These are phyloP conservation scores for Amyelois transitella DNA, from an alignment of 1,140 invertebrate genomes.

Conservation along the genomic window DNA sequence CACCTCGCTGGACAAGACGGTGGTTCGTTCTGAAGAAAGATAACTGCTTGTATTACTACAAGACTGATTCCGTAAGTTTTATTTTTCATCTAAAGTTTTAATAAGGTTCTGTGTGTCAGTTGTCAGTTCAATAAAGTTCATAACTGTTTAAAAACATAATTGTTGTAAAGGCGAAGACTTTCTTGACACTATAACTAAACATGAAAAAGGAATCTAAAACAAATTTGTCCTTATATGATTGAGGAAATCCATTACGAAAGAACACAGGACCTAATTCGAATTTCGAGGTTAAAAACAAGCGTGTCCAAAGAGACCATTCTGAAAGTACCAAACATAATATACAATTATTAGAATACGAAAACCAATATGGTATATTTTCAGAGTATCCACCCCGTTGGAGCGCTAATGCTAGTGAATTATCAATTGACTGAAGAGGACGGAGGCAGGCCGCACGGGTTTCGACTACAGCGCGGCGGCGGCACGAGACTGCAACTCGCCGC, in stretches of 20 bases:
- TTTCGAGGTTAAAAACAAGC: too few relatives aligned
- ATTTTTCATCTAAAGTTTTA: not conserved
- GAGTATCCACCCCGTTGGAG: slow-evolving; percentile 92
- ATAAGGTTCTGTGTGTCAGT: not conserved
- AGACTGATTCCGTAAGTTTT: slow-evolving; percentile 83
- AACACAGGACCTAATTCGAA: too few relatives aligned
- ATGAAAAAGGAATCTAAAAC: too few relatives aligned
- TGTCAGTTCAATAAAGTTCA: too few relatives aligned
- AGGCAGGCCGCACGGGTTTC: slow-evolving; percentile 60
- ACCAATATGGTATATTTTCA: slow-evolving; percentile 47
- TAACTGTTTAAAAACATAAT: too few relatives aligned
- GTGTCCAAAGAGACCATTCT: too few relatives aligned
- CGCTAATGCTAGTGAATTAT: slow-evolving; percentile 90
- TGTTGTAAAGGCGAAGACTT: too few relatives aligned
- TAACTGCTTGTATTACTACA: slow-evolving; percentile 97
- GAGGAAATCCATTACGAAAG: too few relatives aligned
- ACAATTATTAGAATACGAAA: slow-evolving; percentile 6
- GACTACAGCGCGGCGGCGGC: slow-evolving; percentile 85
- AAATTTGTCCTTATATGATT: too few relatives aligned
- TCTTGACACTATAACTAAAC: too few relatives aligned
- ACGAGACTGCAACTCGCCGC: slow-evolving; percentile 87
- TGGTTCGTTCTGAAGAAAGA: slow-evolving; percentile 94
- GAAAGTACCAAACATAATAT: too few relatives aligned
- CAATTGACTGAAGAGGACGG: slow-evolving; percentile 79
- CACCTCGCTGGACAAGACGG: slow-evolving; percentile 86